These are phyloP conservation scores for Apoderus coryli DNA, from an alignment of 2,888 invertebrate genomes.

Conservation along the genomic window DNA sequence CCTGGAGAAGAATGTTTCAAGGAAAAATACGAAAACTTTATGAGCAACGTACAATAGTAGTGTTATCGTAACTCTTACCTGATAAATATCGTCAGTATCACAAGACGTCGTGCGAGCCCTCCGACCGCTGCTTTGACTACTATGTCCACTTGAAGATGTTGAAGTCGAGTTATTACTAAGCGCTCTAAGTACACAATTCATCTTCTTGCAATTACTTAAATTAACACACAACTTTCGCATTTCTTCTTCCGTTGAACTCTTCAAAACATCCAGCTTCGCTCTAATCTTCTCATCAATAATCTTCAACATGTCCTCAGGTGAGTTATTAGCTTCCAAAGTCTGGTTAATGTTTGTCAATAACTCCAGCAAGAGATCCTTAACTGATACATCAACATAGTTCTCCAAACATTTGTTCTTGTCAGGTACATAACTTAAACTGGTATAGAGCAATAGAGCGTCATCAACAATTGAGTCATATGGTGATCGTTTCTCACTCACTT, in stretches of 20 bases:
- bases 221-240: constrained; percentile 31
- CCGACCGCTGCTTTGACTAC: constrained; percentile 22
- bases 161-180: constrained; percentile 29
- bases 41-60: background rate
- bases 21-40: background rate
- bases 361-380: constrained; percentile 31
- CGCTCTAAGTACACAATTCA: constrained; percentile 29
- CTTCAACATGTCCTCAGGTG: constrained; percentile 30
- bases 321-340: constrained; percentile 28
- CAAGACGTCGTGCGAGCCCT: constrained; percentile 21
- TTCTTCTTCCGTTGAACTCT: constrained; percentile 30
- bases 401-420: constrained; percentile 15
- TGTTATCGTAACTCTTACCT: constrained; percentile 2
- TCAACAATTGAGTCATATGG: constrained; percentile 31
- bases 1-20: constrained; percentile 19
- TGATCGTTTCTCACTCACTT: constrained; percentile 18
- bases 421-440: constrained; percentile 26
- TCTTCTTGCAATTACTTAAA: constrained; percentile 29
- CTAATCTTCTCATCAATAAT: constrained; percentile 29
- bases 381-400: constrained; percentile 22
- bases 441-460: constrained; percentile 30
- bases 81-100: constrained; percentile 29
- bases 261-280: constrained; percentile 26
- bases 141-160: constrained; percentile 27
- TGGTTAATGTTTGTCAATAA: constrained; percentile 30